A percentile compares a stretch with the other conserved stretches of the same genome.
phyloP scores from a whole-genome alignment of 1,140 invertebrate species.

The Drosophila murphyi region DNA sequence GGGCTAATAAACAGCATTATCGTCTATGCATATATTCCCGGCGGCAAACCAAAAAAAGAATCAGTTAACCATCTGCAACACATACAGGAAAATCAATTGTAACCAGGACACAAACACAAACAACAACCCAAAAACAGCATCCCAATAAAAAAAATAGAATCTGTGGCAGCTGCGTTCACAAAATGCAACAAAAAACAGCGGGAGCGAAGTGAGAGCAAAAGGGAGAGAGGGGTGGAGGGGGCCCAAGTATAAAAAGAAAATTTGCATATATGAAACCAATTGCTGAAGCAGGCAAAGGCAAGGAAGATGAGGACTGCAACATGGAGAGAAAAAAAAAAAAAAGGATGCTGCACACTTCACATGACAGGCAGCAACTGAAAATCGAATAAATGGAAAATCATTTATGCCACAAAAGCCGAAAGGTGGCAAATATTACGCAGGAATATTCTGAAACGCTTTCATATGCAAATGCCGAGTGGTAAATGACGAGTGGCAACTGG shows the following conservation, averaged over 20 bases:
- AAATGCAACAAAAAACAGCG: constrained; percentile 46
- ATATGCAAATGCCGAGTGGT: constrained; percentile 72
- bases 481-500: constrained; percentile 41
- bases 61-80: constrained; percentile 25
- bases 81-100: background rate
- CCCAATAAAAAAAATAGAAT: constrained; percentile 43
- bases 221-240: background rate
- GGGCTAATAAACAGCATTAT: no score
- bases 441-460: constrained; percentile 64
- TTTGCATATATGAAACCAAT: constrained; percentile 78
- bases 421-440: constrained; percentile 74
- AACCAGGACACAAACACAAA: background rate
- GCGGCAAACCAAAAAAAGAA: constrained; percentile 7
- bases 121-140: constrained; percentile 28
- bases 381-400: constrained; percentile 63
- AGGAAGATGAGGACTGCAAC: background rate
- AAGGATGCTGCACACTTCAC: constrained; percentile 60
- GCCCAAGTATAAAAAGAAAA: constrained; percentile 39
- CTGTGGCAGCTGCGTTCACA: constrained; percentile 58
- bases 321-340: constrained; percentile 5
- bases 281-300: constrained; percentile 16
- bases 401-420: constrained; percentile 62
- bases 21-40: background rate
- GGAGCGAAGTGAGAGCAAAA: constrained; percentile 5
- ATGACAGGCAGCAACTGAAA: constrained; percentile 55